Conservation (phyloP, 2,113 vertebrate species). For the Eretmochelys imbricata region DNA sequence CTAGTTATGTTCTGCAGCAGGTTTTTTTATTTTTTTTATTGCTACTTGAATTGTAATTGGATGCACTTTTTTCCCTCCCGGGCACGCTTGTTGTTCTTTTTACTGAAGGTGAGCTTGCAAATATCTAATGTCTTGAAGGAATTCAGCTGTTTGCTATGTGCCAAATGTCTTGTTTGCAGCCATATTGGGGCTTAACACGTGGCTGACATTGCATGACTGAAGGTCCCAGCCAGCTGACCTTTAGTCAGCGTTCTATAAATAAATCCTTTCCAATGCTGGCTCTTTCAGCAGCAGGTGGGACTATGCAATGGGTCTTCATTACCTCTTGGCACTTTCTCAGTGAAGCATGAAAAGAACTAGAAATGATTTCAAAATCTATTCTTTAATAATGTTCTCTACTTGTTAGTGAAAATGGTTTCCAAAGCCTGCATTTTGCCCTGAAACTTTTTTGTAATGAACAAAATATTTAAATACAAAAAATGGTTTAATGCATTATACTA, state of each 20-base stretch:
- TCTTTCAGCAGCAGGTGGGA: conserved; percentile 39
- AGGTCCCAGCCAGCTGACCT: conserved; percentile 56
- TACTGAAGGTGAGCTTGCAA: conserved; percentile 48
- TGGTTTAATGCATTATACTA: not conserved
- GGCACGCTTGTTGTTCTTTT: conserved; percentile 34
- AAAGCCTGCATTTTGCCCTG: not conserved
- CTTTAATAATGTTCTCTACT: not conserved
- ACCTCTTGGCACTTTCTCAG: conserved; percentile 44
- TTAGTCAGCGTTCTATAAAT: conserved; percentile 67
- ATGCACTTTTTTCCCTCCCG: not conserved
- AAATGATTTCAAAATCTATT: not conserved
- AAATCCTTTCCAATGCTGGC: conserved; percentile 27
- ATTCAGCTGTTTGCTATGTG: not conserved
- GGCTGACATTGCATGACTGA: conserved; percentile 10
- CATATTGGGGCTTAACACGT: not conserved
- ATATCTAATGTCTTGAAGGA: not conserved
- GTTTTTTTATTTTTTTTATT: not conserved
- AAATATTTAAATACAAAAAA: not conserved
- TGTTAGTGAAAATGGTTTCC: not conserved
- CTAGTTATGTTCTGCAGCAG: not conserved
- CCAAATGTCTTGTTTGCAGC: conserved; percentile 7
- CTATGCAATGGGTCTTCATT: conserved; percentile 36
- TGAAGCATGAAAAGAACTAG: not conserved
- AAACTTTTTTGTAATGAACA: not conserved
- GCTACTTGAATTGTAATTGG: not conserved